Evolutionary conservation across 35 echinoderm and acorn worm species (phyloP).

Genomic region (Ophiothrix spiculata): DNA sequence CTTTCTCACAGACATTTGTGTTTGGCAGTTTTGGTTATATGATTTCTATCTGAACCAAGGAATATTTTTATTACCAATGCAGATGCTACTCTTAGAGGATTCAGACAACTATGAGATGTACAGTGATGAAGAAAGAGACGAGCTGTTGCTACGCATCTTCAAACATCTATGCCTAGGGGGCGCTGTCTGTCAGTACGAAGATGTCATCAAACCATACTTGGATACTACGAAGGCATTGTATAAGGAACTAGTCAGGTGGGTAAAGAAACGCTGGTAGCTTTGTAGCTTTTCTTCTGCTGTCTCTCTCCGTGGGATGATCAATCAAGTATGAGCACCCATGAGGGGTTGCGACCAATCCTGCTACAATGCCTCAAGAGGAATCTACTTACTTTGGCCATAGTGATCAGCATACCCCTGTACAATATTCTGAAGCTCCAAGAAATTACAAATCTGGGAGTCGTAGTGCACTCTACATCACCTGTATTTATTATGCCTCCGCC

Average conservation of each 20-base stretch:
- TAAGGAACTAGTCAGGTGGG: conserved; percentile 90
- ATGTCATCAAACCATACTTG: conserved; percentile 76
- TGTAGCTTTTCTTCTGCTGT: background rate
- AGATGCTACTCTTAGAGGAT: conserved; percentile 94
- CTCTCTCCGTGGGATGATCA: background rate
- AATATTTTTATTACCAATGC: background rate
- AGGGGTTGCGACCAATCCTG: no score
- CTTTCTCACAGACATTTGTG: no score
- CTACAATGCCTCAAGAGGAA: no score
- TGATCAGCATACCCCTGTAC: no score
- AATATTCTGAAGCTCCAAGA: no score
- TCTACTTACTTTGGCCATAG: no score
- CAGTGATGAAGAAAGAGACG: conserved; percentile 70
- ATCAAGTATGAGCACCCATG: no score
- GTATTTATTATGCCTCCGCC: no score
- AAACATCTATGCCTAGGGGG: conserved; percentile 87
- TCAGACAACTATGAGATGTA: conserved; percentile 90
- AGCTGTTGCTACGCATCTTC: conserved; percentile 81
- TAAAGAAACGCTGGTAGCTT: background rate
- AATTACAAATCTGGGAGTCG: no score
- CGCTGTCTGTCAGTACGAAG: conserved; percentile 92
- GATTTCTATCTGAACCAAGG: no score
- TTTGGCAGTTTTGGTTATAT: no score
- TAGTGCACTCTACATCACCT: no score
- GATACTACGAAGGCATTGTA: conserved; percentile 85